phyloP scores from a whole-genome alignment of 2,113 vertebrate species.

The Herpetotheres cachinnans region DNA sequence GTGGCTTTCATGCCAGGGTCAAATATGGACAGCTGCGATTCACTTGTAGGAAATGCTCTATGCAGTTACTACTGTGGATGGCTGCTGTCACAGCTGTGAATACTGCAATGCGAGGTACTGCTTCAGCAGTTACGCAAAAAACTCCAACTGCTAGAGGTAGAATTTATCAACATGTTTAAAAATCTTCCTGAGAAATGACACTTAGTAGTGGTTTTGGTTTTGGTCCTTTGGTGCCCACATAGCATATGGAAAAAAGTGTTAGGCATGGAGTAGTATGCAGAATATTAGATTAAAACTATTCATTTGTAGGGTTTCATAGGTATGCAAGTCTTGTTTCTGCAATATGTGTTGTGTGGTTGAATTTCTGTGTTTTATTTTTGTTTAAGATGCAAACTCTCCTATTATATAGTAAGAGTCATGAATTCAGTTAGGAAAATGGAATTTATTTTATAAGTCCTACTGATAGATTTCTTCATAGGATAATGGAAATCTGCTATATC shows the following conservation, averaged over 20 bases:
- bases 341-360: not conserved
- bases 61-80: not conserved
- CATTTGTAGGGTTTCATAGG: not conserved
- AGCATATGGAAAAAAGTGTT: not conserved
- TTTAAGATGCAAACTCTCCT: not conserved
- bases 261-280: not conserved
- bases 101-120: not conserved
- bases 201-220: not conserved
- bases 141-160: rapidly evolving
- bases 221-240: not conserved
- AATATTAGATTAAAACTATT: not conserved
- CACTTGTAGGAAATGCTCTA: not conserved
- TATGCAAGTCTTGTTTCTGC: not conserved
- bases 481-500: not conserved
- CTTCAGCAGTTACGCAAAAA: not conserved
- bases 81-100: not conserved
- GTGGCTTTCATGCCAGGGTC: not conserved
- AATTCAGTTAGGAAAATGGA: slow-evolving; percentile 4
- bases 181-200: not conserved
- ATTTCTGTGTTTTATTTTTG: slow-evolving; percentile 6
- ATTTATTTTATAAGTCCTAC: not conserved
- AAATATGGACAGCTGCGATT: not conserved
- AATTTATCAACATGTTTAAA: not conserved
- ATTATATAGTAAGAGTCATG: not conserved
- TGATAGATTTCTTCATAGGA: not conserved